Base-by-base conservation (phyloP, 2,888 invertebrate genomes). In the Suillia variegata region DNA sequence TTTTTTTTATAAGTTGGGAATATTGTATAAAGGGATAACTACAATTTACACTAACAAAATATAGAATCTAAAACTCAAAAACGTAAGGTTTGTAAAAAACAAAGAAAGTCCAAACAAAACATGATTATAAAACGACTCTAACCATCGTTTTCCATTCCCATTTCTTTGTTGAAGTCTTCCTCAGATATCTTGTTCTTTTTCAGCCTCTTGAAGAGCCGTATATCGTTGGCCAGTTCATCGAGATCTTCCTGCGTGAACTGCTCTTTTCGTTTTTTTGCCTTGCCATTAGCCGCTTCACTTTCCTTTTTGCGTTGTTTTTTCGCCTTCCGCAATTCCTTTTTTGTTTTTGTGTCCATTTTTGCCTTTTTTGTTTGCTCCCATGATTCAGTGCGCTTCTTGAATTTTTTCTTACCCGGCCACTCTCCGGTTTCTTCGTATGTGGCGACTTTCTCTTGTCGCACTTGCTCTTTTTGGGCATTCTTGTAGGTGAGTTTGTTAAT, bases 171-270 rank as follows among this genome's bases (percentile, higher is more conserved):
- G 69, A 86, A 89, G 69, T 90, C 87, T 65, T 88, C 87, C 55
- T 88, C 83, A 0, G 85, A 84, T 24, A 90, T 89, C 79, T 95
- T 95, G 69, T 92, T 89, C 73, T 88, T 92, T 78, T 94, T 96
- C 0, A 94, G 83, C 72, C 92, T 94, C 78, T 95, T 96, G 62
- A 95, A 87, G 21, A 96, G 83, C 5, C 91, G 87, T 52, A 93
- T 88, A 76, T 97, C 96, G 56, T 87, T 89, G 6, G 89, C 89
- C 51, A 94, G 74, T 73, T 94, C 93, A 26, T 87, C 87, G 22
- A 93, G 75, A 71, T 94, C 93, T 65, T 91, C 89, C 69, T 90
- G 86, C 2, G 86, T 88, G 34, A 89, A 85, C 67, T 85, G 83
- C 67, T 84, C 73, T 74, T 86, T 83, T 65, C 85, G 77, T 77